Evolutionary conservation across 1,140 invertebrate genomes (phyloP), one percentile per base, ranked within the genome.

Genomic region (Chionoecetes opilio): DNA sequence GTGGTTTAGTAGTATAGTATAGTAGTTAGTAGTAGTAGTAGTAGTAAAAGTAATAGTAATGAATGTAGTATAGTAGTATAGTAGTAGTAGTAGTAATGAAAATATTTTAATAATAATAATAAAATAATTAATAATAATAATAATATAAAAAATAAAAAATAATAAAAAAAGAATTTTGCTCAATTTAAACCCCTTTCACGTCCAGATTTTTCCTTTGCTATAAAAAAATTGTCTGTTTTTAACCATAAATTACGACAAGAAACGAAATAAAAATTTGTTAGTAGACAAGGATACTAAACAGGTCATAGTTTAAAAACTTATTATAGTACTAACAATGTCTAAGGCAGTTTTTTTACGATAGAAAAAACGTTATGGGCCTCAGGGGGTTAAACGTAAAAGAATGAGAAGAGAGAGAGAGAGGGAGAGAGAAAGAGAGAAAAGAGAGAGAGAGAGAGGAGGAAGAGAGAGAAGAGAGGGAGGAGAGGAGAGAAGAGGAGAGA

Each of bases 41-140:
- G 63, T 75, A 75, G 63, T 75, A 75, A 26, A n/a, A 75, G 63
- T 75, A 75, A 26, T 75, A n/a, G 63, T 75, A 75, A 8, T 75
- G n/a, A 8, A n/a, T 5, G 9, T 75, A 21, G 63, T 75, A 8
- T 75, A 21, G 26, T 75, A n/a, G 26, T n/a, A 8, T 75, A 21
- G 26, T 75, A 21, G 26, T 75, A 21, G 26, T 75, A 21, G 26
- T 75, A 21, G 26, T 75, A n/a, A n/a, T 75, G 8, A n/a, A n/a
- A n/a, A n/a, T 75, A n/a, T 46, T 8, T 5, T 46, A 75, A n/a
- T 75, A 75, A n/a, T 75, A 75, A n/a, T 75, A 75, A 75, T 75
- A 75, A 75, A n/a, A 75, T n/a, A n/a, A 75, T n/a, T 75, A 75
- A 75, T 75, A 75, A 75, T 75, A 75, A 75, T 75, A 75, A 75